Conservation (phyloP, 2,888 invertebrate species). For the Morpho deidamia region DNA sequence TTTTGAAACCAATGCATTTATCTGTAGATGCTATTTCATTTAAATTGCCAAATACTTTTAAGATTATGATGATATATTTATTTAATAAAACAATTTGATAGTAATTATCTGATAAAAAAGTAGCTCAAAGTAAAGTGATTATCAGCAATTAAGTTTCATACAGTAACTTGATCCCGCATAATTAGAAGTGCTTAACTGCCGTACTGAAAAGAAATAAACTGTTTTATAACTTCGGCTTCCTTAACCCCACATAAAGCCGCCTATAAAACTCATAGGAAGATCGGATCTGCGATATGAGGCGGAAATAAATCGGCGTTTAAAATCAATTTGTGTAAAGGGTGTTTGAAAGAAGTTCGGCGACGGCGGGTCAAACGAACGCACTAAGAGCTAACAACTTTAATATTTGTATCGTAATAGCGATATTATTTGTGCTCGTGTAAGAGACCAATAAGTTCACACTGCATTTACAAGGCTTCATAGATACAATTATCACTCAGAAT, state of each 20-base stretch:
- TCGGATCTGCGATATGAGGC: constrained; percentile 75
- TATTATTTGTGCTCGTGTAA: no score
- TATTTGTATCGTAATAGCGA: no score
- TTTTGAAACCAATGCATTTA: not conserved
- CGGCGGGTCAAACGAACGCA: constrained; percentile 45
- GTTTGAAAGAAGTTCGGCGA: constrained; percentile 59
- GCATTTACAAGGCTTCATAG: no score
- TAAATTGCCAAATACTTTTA: no score
- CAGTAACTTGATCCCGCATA: constrained; percentile 7
- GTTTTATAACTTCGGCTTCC: constrained; percentile 73
- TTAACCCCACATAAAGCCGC: constrained; percentile 70
- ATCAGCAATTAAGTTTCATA: not conserved
- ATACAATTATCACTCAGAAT: no score
- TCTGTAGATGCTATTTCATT: no score
- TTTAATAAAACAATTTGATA: no score
- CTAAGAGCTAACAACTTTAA: not conserved
- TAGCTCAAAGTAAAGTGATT: no score
- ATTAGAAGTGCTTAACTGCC: constrained; percentile 41
- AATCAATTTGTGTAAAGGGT: constrained; percentile 78
- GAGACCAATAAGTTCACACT: no score
- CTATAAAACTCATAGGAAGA: constrained; percentile 75
- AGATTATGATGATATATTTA: no score
- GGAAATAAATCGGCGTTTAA: constrained; percentile 78
- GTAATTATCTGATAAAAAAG: no score
- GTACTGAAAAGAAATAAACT: constrained; percentile 72